These are phyloP conservation scores for Lepilemur septentrionalis DNA, from an alignment of 2,797 vertebrate genomes.

Conservation along the genomic window DNA sequence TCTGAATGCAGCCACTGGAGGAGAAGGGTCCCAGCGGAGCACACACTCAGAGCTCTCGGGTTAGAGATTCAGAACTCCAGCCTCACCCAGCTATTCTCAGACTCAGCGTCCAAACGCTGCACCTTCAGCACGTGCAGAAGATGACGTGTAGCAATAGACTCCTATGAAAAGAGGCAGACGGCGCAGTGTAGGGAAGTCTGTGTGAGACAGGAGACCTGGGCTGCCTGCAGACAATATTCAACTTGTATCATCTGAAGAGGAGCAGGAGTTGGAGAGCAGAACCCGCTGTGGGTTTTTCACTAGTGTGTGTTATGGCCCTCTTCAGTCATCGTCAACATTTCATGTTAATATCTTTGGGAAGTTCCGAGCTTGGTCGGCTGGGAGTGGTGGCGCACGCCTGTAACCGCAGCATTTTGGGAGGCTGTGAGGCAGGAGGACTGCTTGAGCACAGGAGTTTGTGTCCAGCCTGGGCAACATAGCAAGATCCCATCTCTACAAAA, in stretches of 20 bases:
- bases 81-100: neutral
- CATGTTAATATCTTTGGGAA: neutral
- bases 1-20: neutral
- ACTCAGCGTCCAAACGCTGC: neutral
- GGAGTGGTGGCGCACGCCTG: neutral
- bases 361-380: neutral
- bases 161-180: neutral
- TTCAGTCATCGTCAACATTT: neutral
- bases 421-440: neutral
- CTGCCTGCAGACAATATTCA: neutral
- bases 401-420: neutral
- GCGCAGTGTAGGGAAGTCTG: neutral
- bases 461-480: neutral
- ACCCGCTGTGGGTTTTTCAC: neutral
- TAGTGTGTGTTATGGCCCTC: neutral
- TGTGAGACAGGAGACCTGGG: neutral
- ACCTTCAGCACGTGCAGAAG: neutral
- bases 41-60: neutral
- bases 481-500: neutral
- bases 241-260: neutral
- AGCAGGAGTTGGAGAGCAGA: neutral
- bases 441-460: neutral
- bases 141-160: neutral
- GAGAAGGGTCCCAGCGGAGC: neutral
- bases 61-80: neutral